Percentiles rank a stretch among this genome's conserved stretches.
These are phyloP conservation scores for Hetaerina americana DNA, from an alignment of 1,140 invertebrate genomes.

Conservation along the genomic window DNA sequence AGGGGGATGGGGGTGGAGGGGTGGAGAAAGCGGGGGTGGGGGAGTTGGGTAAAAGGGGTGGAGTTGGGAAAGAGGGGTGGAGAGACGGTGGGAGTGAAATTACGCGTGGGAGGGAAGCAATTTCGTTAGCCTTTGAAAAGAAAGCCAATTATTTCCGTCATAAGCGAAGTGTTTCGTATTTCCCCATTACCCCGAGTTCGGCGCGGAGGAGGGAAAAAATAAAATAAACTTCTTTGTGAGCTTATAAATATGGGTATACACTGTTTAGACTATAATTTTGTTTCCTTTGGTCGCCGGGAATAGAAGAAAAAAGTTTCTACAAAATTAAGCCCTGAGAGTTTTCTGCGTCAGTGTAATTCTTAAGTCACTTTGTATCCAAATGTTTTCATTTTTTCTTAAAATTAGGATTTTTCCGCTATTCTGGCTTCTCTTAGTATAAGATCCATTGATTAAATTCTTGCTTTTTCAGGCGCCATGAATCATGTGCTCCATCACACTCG, in stretches of 20 bases:
- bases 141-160: neutral
- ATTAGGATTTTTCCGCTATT: too few relatives aligned
- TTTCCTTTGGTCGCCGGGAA: neutral
- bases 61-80: too few relatives aligned
- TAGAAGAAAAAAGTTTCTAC: too few relatives aligned
- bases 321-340: too few relatives aligned
- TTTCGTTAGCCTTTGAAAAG: neutral
- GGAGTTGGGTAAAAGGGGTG: too few relatives aligned
- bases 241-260: neutral
- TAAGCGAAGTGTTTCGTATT: neutral
- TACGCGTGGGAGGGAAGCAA: neutral
- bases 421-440: too few relatives aligned
- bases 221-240: neutral
- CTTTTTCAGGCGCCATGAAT: too few relatives aligned
- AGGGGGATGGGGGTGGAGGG: neutral
- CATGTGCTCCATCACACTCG: too few relatives aligned
- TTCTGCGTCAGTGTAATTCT: too few relatives aligned
- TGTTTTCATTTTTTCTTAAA: too few relatives aligned
- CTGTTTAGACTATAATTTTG: neutral
- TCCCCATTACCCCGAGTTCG: neutral
- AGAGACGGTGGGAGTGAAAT: neutral
- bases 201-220: neutral
- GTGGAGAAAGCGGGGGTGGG: neutral
- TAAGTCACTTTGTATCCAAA: too few relatives aligned
- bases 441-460: too few relatives aligned